Percentiles rank a stretch among this genome's conserved stretches.
Evolutionary conservation across 2,113 vertebrate genomes (phyloP).

Genomic region (Cyprinodon tularosa): DNA sequence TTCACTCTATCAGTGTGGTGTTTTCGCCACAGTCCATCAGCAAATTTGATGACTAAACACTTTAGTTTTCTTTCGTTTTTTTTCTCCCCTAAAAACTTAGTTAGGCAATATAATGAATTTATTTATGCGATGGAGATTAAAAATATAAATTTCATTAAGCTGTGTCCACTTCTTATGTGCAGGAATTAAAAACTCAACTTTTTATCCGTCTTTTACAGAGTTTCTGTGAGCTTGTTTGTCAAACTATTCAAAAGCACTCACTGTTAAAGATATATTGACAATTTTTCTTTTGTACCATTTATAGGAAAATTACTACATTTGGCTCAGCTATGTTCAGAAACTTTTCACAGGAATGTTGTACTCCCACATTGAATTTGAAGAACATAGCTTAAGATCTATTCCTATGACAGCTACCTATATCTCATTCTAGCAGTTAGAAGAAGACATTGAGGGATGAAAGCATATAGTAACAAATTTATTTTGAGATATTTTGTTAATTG

Average conservation of each 20-base stretch:
- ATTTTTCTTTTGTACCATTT: not conserved
- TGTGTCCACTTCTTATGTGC: conserved; percentile 36
- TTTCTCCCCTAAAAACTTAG: conserved; percentile 56
- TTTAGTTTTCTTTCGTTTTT: conserved; percentile 53
- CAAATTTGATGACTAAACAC: conserved; percentile 40
- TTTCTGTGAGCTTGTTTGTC: conserved; percentile 26
- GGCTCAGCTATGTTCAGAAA: conserved; percentile 1
- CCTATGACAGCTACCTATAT: not conserved
- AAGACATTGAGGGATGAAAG: not conserved
- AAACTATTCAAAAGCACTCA: conserved; percentile 45
- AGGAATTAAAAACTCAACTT: conserved; percentile 37
- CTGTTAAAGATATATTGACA: not conserved
- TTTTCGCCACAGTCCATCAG: conserved; percentile 42
- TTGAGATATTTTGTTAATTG: not conserved
- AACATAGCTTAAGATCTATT: not conserved
- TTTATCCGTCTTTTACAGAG: conserved; percentile 29
- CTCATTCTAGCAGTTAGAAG: not conserved
- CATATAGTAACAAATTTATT: not conserved
- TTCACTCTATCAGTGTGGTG: conserved; percentile 49
- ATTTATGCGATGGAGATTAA: conserved; percentile 71
- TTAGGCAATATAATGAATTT: conserved; percentile 63
- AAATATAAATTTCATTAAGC: conserved; percentile 70
- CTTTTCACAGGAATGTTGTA: not conserved
- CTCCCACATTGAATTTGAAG: not conserved
- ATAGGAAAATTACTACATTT: not conserved